Evolutionary conservation across 2,797 vertebrate genomes (phyloP), one percentile per base, ranked within the genome.

Genomic region (Podarcis siculus): DNA sequence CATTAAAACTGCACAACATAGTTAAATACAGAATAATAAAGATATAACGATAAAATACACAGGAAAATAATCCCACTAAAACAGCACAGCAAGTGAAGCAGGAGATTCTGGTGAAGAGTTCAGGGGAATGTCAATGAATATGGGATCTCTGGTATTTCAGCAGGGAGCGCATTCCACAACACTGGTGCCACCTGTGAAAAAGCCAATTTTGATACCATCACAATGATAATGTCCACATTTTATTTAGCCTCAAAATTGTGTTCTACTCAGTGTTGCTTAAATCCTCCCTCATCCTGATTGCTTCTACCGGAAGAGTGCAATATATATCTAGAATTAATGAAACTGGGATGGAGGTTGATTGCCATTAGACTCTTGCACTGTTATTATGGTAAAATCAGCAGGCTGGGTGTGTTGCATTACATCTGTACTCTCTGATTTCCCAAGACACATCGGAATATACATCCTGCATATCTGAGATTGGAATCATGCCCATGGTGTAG

Each of bases 401-500:
- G 42, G 30, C 42, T 49, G 27, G 19, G 66, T 58, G 82, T 25
- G 30, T 83, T 79, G 35, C 42, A 80, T 49, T 80, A 72, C 49
- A 84, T 83, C 25, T 39, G 25, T 45, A 72, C 15, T 23, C 30
- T 77, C 30, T 83, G 64, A 86, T 89, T 87, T 83, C 80, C 75
- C 76, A 87, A 79, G 81, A 37, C 12, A 73, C 45, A 58, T 30
- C 39, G 8, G n/a, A 72, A 73, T 66, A n/a, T 64, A 86, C 19
- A 72, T 45, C 10, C 66, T 45, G 32, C 13, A 61, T 72, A 9
- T 27, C 37, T 72, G 30, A 49, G 17, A 78, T 30, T 83, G 81
- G 75, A 83, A 83, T 64, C 66, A 42, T 84, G 75, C 77, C 76
- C 35, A 49, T 55, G 30, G 12, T 58, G 66, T 67, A 87, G 67